These are phyloP conservation scores for Accipiter cooperii DNA, from an alignment of 2,113 vertebrate genomes.

Conservation along the genomic window DNA sequence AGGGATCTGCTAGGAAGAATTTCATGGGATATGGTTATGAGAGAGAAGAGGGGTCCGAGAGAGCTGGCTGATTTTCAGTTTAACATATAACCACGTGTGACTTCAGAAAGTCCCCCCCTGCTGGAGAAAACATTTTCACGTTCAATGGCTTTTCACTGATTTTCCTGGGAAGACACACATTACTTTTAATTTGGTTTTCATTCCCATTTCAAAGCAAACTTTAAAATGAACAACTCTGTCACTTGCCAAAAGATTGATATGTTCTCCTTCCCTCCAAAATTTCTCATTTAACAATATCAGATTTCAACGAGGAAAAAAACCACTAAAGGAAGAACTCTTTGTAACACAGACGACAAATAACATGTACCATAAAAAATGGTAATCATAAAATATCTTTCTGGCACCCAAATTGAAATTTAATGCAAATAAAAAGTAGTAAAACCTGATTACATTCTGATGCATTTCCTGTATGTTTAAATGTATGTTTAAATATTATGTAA, in stretches of 20 bases:
- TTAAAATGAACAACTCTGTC: background rate
- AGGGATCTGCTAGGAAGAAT: background rate
- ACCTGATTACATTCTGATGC: background rate
- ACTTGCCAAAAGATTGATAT: background rate
- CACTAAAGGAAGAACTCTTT: background rate
- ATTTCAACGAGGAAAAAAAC: constrained; percentile 9
- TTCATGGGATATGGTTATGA: background rate
- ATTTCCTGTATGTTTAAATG: background rate
- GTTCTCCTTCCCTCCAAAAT: background rate
- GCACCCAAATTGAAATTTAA: constrained; percentile 15
- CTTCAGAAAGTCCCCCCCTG: background rate
- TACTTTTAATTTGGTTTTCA: constrained; percentile 3
- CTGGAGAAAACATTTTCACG: background rate
- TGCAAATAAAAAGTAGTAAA: constrained; percentile 2
- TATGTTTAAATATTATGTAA: background rate
- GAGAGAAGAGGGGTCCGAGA: background rate
- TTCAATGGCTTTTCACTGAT: background rate
- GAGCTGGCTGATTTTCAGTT: background rate
- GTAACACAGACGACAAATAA: constrained; percentile 29
- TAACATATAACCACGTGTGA: background rate
- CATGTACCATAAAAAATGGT: background rate
- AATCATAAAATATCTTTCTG: constrained; percentile 15
- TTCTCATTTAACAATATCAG: background rate
- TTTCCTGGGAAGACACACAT: background rate
- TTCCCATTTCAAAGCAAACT: background rate